Percentiles rank a stretch among this genome's conserved stretches.
phyloP scores from a whole-genome alignment of 2,888 invertebrate species.

The Ellobium chinense region DNA sequence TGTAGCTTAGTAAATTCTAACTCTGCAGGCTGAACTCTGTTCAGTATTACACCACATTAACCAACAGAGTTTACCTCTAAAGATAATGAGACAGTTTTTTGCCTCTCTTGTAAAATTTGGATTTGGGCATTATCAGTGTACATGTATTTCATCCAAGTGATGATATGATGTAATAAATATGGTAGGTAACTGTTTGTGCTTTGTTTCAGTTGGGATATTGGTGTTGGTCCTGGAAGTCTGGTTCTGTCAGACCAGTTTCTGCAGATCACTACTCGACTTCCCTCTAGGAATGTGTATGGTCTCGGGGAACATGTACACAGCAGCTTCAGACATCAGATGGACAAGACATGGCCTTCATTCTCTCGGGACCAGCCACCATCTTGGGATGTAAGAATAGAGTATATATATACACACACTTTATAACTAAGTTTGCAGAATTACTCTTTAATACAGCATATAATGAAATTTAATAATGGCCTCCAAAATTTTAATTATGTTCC shows the following conservation, averaged over 20 bases:
- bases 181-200: too few species aligned
- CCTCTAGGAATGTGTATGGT: slow-evolving; percentile 79
- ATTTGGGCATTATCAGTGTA: too few species aligned
- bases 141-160: too few species aligned
- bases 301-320: slow-evolving; percentile 79
- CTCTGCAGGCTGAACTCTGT: too few species aligned
- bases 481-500: too few species aligned
- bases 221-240: slow-evolving; percentile 65
- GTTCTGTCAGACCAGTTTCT: slow-evolving; percentile 80
- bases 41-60: too few species aligned
- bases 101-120: too few species aligned
- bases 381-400: slow-evolving; percentile 57
- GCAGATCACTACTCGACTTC: slow-evolving; percentile 78
- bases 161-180: too few species aligned
- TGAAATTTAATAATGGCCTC: too few species aligned
- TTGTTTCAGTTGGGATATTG: slow-evolving; percentile 29
- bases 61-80: too few species aligned
- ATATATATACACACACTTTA: background rate
- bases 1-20: too few species aligned
- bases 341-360: slow-evolving; percentile 77
- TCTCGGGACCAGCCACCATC: slow-evolving; percentile 76
- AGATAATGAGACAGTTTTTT: too few species aligned
- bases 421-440: background rate
- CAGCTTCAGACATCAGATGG: slow-evolving; percentile 75
- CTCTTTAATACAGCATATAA: background rate